These are phyloP conservation scores for Morus bassanus DNA, from an alignment of 2,797 vertebrate species.

Conservation along the genomic window DNA sequence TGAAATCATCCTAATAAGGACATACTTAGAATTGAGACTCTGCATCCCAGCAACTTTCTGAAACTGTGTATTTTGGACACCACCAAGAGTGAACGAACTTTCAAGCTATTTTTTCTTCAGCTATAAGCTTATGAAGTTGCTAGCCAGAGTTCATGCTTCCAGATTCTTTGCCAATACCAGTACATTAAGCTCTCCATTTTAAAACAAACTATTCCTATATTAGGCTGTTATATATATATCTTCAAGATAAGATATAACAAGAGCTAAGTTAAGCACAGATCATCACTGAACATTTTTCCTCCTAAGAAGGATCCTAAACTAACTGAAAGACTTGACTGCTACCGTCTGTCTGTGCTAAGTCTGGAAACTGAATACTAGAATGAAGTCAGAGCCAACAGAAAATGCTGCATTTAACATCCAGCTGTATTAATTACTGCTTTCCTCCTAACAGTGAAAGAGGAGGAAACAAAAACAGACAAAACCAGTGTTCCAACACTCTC, in stretches of 20 bases:
- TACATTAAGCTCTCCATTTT: background rate
- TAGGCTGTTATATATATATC: background rate
- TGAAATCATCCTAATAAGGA: background rate
- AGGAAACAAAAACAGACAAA: background rate
- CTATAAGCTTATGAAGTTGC: background rate
- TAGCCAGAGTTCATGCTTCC: background rate
- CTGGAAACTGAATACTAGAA: background rate
- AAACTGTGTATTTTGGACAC: background rate
- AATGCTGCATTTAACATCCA: slow-evolving; percentile 21
- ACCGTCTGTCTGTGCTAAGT: background rate
- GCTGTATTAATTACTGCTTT: slow-evolving; percentile 55
- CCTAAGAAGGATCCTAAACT: background rate
- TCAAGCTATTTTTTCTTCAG: background rate
- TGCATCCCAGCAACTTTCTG: background rate
- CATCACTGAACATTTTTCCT: background rate
- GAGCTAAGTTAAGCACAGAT: background rate
- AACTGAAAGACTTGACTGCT: background rate
- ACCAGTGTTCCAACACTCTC: background rate
- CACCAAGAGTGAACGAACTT: background rate
- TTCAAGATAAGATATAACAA: background rate
- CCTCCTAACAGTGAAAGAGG: background rate
- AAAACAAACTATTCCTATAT: background rate
- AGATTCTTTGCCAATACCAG: background rate
- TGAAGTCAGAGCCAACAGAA: background rate
- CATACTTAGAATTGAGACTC: background rate